Evolutionary conservation across 2,113 vertebrate species (phyloP), one percentile per base, ranked within the genome.

Genomic region (Alces alces): DNA sequence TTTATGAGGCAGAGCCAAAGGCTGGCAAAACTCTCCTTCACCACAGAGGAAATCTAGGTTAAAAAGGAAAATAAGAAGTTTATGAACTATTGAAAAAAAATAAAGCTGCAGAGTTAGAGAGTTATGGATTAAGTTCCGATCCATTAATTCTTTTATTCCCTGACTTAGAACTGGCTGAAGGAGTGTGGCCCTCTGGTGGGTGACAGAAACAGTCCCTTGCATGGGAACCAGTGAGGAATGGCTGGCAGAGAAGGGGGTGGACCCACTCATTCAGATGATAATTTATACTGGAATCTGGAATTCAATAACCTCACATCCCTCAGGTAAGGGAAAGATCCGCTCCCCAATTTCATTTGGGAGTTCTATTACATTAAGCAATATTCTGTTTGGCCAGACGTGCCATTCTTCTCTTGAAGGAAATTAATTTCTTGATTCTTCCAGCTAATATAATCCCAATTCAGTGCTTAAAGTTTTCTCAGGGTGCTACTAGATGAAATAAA

Each of bases 51-150:
- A 98, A 97, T 73, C 91, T 55, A 98, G 60, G 86, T 86, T 90
- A 98, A 98, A 96, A 96, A 70, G 79, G 89, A 50, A 98, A 94
- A 96, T 97, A 96, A 94, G 96, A 96, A 97, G 92, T 98, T 99
- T 98, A 98, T 97, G 98, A 98, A 98, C 97, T 98, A 98, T 98
- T 86, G 98, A 96, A 97, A 98, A 98, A 94, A 98, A 94, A 98
- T 98, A 98, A 98, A 98, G 96, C 93, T 73, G 58, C 94, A 95
- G 93, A 97, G 80, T 92, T 93, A 95, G 64, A 76, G 95, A 98
- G 97, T 98, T 98, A 98, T 95, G 98, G 98, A 98, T 98, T 98
- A 98, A 97, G 98, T 98, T 98, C 97, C 66, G 5, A 98, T 86
- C 57, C 98, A 98, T 98, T 98, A 98, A 99, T 98, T 97, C 96